A percentile compares a stretch with the other conserved stretches of the same genome.
Conservation (phyloP, 2,113 vertebrate species). For the Percopsis transmontana region DNA sequence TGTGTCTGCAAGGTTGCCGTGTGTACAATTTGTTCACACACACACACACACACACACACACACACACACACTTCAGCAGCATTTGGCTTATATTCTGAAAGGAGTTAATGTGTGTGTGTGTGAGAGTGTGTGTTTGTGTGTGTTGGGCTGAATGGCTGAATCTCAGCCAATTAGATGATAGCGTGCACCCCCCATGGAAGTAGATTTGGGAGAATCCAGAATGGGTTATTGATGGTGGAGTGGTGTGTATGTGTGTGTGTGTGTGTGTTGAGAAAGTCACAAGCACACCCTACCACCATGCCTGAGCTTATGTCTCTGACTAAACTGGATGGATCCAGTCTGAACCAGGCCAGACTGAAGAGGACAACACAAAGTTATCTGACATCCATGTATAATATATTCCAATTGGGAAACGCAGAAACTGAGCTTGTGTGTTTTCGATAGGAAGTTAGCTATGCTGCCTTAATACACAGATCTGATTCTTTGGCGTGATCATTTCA, state of each 20-base stretch:
- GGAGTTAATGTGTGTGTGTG: conserved; percentile 20
- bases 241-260: background rate
- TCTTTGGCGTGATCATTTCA: conserved; percentile 75
- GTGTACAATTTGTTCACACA: background rate
- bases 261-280: conserved; percentile 1
- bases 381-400: conserved; percentile 36
- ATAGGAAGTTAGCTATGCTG: conserved; percentile 43
- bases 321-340: background rate
- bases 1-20: conserved; percentile 21
- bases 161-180: background rate
- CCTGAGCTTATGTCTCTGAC: conserved; percentile 12
- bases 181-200: conserved; percentile 10
- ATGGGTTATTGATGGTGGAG: background rate
- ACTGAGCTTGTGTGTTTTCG: conserved; percentile 17
- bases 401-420: conserved; percentile 31
- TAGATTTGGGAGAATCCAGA: conserved; percentile 31
- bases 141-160: conserved; percentile 1
- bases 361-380: conserved; percentile 15
- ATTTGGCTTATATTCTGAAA: conserved; percentile 49
- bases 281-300: conserved; percentile 3
- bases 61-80: conserved; percentile 52
- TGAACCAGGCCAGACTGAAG: background rate
- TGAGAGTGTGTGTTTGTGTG: conserved; percentile 15
- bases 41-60: conserved; percentile 4
- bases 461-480: conserved; percentile 51